These are phyloP conservation scores for Urophycis tenuis DNA, from an alignment of 2,797 vertebrate species.

Conservation along the genomic window DNA sequence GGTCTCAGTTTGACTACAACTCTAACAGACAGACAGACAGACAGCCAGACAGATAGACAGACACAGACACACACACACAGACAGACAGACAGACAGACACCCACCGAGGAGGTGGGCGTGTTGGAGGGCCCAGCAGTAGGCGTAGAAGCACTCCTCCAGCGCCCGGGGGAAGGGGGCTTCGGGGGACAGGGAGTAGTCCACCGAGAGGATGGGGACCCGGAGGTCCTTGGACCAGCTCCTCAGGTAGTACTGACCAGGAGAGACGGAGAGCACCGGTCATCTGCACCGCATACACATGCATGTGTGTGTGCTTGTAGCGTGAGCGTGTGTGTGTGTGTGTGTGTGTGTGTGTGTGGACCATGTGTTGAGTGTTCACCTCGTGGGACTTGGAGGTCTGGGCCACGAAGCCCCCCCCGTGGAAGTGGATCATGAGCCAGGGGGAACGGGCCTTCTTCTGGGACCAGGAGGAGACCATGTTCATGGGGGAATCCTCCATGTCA, in stretches of 20 bases:
- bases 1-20: too few relatives aligned
- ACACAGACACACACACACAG: too few relatives aligned
- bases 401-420: conserved; percentile 75
- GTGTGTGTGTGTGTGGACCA: too few relatives aligned
- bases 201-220: conserved; percentile 66
- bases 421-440: conserved; percentile 70
- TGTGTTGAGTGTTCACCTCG: conserved; percentile 54
- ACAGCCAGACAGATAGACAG: too few relatives aligned
- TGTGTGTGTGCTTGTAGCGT: too few relatives aligned
- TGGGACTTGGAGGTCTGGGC: conserved; percentile 75
- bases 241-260: conserved; percentile 62
- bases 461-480: conserved; percentile 66
- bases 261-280: not conserved
- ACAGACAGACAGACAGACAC: too few relatives aligned
- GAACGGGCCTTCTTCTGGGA: conserved; percentile 62
- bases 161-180: conserved; percentile 74
- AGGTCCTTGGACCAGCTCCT: conserved; percentile 71
- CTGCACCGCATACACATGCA: too few relatives aligned
- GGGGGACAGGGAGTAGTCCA: conserved; percentile 74
- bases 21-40: too few relatives aligned
- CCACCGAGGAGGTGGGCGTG: conserved; percentile 73
- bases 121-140: conserved; percentile 76
- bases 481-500: conserved; percentile 57
- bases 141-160: conserved; percentile 76
- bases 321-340: too few relatives aligned